phyloP scores from a whole-genome alignment of 2,888 invertebrate species.

The Hymenopus coronatus region DNA sequence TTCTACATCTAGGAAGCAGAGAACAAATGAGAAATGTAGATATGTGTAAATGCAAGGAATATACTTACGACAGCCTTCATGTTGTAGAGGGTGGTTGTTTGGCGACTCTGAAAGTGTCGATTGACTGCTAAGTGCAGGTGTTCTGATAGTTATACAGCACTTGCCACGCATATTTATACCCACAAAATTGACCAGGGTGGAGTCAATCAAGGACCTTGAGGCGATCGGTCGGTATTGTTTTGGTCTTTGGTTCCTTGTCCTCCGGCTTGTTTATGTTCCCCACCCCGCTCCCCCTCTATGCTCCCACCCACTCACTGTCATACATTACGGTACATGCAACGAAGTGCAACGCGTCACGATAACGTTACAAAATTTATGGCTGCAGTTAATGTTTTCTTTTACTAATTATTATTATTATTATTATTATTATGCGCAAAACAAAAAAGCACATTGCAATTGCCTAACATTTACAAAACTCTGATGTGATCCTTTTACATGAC shows the following conservation, averaged over 20 bases:
- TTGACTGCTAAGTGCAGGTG: neutral
- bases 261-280: too few species aligned
- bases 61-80: neutral
- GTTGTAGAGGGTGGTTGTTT: neutral
- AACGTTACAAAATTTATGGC: neutral
- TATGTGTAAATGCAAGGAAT: neutral
- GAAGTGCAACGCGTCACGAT: neutral
- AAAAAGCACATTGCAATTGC: too few species aligned
- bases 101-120: neutral
- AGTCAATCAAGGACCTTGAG: neutral
- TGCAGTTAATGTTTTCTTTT: too few species aligned
- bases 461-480: too few species aligned
- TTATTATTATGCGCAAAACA: too few species aligned
- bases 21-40: too few species aligned
- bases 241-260: neutral
- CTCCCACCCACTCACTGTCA: neutral
- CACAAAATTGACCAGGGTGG: neutral
- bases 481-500: too few species aligned
- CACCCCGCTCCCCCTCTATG: neutral
- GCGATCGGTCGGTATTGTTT: neutral
- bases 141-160: neutral
- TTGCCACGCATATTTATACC: neutral
- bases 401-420: too few species aligned
- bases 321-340: neutral
- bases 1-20: too few species aligned